Conservation (phyloP, 2,888 invertebrate genomes). For the Andrena minutula region DNA sequence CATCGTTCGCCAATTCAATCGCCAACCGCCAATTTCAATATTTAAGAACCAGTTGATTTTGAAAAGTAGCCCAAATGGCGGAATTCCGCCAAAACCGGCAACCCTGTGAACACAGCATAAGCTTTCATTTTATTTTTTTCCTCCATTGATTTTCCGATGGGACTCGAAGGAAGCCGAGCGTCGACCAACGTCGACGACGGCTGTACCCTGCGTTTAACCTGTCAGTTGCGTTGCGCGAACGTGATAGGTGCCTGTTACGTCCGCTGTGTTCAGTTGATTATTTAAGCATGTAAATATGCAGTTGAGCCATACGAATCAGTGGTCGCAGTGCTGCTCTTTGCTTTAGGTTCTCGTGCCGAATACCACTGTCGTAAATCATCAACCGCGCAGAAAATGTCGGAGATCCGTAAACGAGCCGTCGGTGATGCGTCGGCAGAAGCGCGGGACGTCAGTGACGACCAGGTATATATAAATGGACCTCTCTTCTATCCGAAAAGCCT, state of each 20-base stretch:
- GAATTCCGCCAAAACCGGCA: too few species aligned
- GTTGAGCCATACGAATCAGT: constrained; percentile 65
- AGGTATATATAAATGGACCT: constrained; percentile 71
- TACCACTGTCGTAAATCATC: constrained; percentile 37
- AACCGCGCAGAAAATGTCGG: constrained; percentile 77
- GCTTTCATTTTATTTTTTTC: constrained; percentile 39
- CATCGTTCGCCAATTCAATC: too few species aligned
- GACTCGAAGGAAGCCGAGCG: constrained; percentile 67
- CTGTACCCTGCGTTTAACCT: constrained; percentile 63
- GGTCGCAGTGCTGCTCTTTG: constrained; percentile 67
- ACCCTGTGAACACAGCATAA: constrained; percentile 12
- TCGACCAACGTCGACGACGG: constrained; percentile 68
- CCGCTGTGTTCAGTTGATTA: constrained; percentile 73
- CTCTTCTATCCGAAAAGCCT: not conserved
- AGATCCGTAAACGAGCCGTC: constrained; percentile 80
- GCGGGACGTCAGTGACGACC: constrained; percentile 81
- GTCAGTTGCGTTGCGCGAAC: constrained; percentile 67
- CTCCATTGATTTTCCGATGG: constrained; percentile 77
- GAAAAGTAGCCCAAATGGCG: too few species aligned
- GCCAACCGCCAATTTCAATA: too few species aligned
- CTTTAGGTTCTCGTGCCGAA: constrained; percentile 51
- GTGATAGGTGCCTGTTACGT: constrained; percentile 76
- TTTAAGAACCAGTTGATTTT: too few species aligned
- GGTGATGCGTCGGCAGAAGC: constrained; percentile 75
- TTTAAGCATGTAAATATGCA: constrained; percentile 81